Conservation (phyloP, 2,888 invertebrate species). For the Melanchra persicariae region DNA sequence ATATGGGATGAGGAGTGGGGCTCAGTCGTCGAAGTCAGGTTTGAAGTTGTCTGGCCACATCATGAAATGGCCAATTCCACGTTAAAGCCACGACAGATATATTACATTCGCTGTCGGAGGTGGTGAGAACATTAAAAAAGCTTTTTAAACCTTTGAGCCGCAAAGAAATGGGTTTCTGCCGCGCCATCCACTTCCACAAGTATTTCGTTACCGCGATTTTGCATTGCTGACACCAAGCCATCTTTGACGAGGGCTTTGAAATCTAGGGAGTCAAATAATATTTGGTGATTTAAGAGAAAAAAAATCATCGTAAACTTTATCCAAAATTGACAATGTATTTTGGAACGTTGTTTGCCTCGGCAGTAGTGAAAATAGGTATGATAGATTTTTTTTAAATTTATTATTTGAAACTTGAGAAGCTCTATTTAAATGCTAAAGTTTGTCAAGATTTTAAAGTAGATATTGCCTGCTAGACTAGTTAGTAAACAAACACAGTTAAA, state of each 20-base stretch:
- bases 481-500: background rate
- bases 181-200: constrained; percentile 77
- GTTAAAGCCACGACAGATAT: background rate
- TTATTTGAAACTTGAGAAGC: background rate
- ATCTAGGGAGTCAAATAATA: constrained; percentile 68
- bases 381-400: background rate
- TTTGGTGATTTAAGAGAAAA: background rate
- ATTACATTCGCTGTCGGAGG: background rate
- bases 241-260: constrained; percentile 78
- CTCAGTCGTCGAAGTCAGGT: no score
- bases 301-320: background rate
- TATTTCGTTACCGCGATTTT: constrained; percentile 82
- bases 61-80: no score
- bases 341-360: background rate
- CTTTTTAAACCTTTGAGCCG: constrained; percentile 82
- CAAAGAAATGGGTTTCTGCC: constrained; percentile 81
- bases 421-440: background rate
- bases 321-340: background rate
- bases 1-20: no score
- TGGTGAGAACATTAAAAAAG: background rate
- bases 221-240: constrained; percentile 81
- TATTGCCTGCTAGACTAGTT: background rate
- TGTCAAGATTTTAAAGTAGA: background rate
- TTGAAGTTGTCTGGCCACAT: no score
- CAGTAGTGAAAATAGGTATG: background rate